Percentiles rank a stretch among this genome's conserved stretches.
These are phyloP conservation scores for Rhopalosiphum padi DNA, from an alignment of 1,140 invertebrate genomes.

Conservation along the genomic window DNA sequence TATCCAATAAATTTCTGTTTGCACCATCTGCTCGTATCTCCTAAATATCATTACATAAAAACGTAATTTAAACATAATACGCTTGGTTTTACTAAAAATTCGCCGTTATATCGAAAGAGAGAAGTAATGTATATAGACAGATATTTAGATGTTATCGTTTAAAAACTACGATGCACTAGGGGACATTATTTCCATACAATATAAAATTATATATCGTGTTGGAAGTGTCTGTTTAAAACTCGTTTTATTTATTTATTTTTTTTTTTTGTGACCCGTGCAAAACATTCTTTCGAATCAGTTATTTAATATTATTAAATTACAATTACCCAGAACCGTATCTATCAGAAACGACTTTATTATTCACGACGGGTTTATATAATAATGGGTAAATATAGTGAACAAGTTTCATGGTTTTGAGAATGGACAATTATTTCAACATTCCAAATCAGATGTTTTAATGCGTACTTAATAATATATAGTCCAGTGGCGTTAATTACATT, in stretches of 20 bases:
- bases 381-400: not conserved
- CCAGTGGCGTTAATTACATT: not conserved
- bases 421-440: constrained; percentile 18
- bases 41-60: constrained; percentile 9
- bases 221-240: not conserved
- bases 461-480: not conserved
- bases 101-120: not conserved
- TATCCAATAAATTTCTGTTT: constrained; percentile 33
- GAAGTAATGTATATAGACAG: not conserved
- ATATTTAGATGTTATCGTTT: constrained; percentile 10
- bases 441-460: not conserved
- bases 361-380: not conserved
- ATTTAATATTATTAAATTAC: not conserved
- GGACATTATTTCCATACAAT: not conserved
- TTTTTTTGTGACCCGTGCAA: not conserved
- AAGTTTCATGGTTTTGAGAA: not conserved
- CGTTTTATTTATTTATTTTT: not conserved
- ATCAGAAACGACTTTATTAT: not conserved
- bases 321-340: not conserved
- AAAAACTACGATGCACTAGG: not conserved
- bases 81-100: not conserved
- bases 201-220: not conserved
- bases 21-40: constrained; percentile 13
- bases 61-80: not conserved
- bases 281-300: not conserved